Evolutionary conservation across 2,113 vertebrate genomes (phyloP), one percentile per base, ranked within the genome.

Genomic region (Setophaga kirtlandii): DNA sequence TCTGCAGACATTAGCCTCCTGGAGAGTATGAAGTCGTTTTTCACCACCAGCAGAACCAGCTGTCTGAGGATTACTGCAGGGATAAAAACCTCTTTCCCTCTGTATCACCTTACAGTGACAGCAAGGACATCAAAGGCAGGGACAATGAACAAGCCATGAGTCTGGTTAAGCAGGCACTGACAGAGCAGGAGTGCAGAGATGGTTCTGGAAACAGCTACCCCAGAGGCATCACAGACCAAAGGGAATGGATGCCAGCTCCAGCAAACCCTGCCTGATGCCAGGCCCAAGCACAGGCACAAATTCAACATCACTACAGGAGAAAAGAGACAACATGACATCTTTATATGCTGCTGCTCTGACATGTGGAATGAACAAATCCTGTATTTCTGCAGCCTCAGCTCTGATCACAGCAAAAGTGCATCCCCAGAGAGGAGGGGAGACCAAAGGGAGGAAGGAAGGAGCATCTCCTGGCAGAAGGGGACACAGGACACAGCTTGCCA

Each of bases 1-100:
- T 80, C 78, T 73, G 89, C 53, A 90, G 83, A 58, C 77, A 95
- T 91, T 73, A 79, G 77, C 63, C 90, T 96, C 93, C 95, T 86
- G 76, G 58, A 70, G 92, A 92, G 90, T 16, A 79, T 71, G 91
- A 89, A 93, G 86, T 35, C 58, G 39, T 76, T 90, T 92, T 90
- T 76, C 39, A 60, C 19, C 87, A 80, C 10, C 50, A 93, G 78
- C 71, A 96, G 70, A 87, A 91, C 31, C 79, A 91, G 92, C 82
- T 88, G 79, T 47, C 71, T 80, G 75, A 74, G 59, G 56, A 90
- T 70, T 74, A 59, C 59, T 60, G 92, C 59, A 86, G 67, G 22
- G 68, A 90, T 63, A 74, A 93, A 94, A 90, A 42, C 17, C 70
- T 46, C 64, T 46, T 85, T 70, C 46, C 78, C 50, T 53, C 42